phyloP scores from a whole-genome alignment of 2,888 invertebrate genomes.

The Metallyticus violacea region DNA sequence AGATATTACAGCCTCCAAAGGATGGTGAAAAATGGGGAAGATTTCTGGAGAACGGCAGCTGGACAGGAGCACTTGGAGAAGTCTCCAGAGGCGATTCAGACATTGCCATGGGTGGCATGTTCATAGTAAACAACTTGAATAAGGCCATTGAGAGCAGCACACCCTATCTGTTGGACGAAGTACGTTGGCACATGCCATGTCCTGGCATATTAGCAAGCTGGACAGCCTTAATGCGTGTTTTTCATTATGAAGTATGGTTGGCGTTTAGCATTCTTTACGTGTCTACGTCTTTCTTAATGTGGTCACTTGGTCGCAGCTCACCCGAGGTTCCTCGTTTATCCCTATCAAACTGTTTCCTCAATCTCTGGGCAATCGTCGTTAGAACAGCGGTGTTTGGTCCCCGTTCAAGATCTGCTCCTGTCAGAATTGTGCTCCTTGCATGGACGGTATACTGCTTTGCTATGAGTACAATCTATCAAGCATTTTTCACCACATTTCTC shows the following conservation, averaged over 20 bases:
- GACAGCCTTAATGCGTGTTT: conserved; percentile 39
- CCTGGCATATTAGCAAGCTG: conserved; percentile 49
- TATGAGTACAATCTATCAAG: neutral
- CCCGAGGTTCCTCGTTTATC: neutral
- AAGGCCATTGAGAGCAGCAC: neutral
- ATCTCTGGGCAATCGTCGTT: neutral
- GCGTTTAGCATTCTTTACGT: neutral
- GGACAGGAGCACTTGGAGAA: neutral
- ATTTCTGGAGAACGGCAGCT: neutral
- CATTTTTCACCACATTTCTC: neutral
- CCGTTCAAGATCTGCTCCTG: neutral
- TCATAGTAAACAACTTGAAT: neutral
- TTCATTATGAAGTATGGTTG: neutral
- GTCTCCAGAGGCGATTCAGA: neutral
- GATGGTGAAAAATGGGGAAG: neutral
- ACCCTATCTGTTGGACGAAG: conserved; percentile 44
- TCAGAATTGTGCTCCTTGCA: neutral
- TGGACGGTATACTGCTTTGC: neutral
- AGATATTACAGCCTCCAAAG: neutral
- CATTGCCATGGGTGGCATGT: neutral
- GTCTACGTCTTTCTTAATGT: neutral
- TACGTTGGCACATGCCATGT: conserved; percentile 47
- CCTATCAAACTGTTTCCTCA: neutral
- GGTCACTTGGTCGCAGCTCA: neutral
- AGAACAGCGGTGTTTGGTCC: neutral